Conservation (phyloP, 2,797 vertebrate species). For the Eurystomus glaucurus region DNA sequence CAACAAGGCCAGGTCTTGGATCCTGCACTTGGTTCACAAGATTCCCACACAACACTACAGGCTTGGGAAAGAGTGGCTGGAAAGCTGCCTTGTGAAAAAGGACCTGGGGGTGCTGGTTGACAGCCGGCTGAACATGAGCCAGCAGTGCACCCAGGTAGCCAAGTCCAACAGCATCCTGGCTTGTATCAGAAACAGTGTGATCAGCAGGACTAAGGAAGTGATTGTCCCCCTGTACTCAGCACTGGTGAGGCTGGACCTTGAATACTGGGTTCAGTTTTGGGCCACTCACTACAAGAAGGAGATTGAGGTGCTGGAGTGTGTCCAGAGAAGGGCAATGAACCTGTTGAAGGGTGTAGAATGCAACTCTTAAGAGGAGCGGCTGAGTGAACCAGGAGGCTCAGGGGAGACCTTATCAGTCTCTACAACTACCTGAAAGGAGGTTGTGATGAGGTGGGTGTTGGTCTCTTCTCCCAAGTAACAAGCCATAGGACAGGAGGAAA, state of each 20-base stretch:
- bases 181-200: neutral
- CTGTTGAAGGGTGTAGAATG: neutral
- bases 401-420: rapidly evolving
- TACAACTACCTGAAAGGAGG: neutral
- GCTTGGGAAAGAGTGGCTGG: neutral
- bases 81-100: neutral
- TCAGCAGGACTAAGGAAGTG: neutral
- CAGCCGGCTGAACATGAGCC: too few relatives aligned
- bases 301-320: rapidly evolving
- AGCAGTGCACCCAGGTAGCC: too few relatives aligned
- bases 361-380: rapidly evolving
- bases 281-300: rapidly evolving
- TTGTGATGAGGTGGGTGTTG: rapidly evolving
- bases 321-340: neutral
- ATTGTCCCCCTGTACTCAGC: rapidly evolving
- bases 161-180: too few relatives aligned
- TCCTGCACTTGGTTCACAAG: neutral
- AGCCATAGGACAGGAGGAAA: neutral
- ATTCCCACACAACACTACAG: neutral
- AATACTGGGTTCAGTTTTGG: rapidly evolving
- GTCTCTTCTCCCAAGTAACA: neutral
- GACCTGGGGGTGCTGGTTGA: neutral
- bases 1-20: rapidly evolving
- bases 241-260: rapidly evolving
- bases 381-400: neutral